Evolutionary conservation across 2,888 invertebrate genomes (phyloP), one percentile per base, ranked within the genome.

Genomic region (Catocala fraxini): DNA sequence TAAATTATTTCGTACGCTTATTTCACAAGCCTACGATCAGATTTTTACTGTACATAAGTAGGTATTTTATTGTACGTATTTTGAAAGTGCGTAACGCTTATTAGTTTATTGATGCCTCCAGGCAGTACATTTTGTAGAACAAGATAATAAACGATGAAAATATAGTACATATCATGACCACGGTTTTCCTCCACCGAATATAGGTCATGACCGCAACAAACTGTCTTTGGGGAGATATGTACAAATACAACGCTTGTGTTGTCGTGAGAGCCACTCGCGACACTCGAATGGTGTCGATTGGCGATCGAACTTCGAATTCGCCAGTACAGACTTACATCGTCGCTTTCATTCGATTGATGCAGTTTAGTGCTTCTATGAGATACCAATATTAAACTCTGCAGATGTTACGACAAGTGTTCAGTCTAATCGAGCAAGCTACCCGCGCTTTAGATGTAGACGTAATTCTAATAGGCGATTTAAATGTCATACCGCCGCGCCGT

Each of bases 141-240:
- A 51, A 10, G 13, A 39, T 53, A 34, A 34, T 35, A 42, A 41
- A 47, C n/a, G 12, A 59, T 48, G 47, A 59, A 48, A 12, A 53
- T 54, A 45, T 34, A 41, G 33, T 59, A n/a, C n/a, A n/a, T n/a
- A 35, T 54, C 47, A 59, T 49, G 13, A 42, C 54, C 43, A 45
- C 35, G 10, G 6, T 49, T 52, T 47, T 52, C 51, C 48, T 53
- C 9, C 10, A 33, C 1, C 45, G 39, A 39, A 54, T 59, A 12
- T 59, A 45, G 59, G 59, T 54, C 59, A 55, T 55, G 59, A 59
- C 49, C 54, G 49, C 49, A 34, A 49, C 42, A 43, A 59, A 54
- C 43, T 39, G 59, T 41, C 54, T 54, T 59, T 55, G 34, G 59
- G 59, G 48, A 59, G 42, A 59, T 53, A 53, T 43, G 41, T 42